phyloP scores from a whole-genome alignment of 2,113 vertebrate species.

The Callionymus lyra region DNA sequence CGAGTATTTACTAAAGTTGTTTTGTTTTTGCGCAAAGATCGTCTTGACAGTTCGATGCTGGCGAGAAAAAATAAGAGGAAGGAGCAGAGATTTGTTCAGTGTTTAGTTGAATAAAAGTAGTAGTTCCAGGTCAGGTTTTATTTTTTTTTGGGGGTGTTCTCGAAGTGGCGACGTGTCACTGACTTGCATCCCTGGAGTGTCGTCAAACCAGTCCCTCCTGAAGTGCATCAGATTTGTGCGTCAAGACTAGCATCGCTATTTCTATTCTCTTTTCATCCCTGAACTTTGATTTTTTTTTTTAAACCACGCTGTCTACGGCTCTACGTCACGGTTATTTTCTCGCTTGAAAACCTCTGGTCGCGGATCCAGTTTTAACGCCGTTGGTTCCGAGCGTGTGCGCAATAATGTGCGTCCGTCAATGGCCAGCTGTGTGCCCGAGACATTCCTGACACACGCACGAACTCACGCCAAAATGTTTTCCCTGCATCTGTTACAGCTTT shows the following conservation, averaged over 20 bases:
- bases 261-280: too few species aligned
- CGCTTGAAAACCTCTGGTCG: too few species aligned
- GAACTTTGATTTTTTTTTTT: too few species aligned
- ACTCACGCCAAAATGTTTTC: slow-evolving; percentile 3
- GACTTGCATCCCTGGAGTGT: neutral
- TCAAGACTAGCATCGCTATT: too few species aligned
- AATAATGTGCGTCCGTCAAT: slow-evolving; percentile 54
- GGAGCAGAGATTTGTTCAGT: too few species aligned
- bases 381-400: slow-evolving; percentile 36
- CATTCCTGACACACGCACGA: slow-evolving; percentile 21
- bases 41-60: too few species aligned
- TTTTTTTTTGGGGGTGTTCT: neutral
- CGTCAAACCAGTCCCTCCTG: neutral
- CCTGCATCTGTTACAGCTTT: neutral
- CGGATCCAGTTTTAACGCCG: too few species aligned
- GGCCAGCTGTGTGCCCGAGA: slow-evolving; percentile 48
- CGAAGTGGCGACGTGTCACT: slow-evolving; percentile 52
- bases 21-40: neutral
- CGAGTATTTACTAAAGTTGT: neutral
- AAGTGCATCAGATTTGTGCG: too few species aligned
- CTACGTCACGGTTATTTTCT: too few species aligned
- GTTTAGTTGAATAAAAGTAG: too few species aligned
- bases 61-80: too few species aligned
- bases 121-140: neutral
- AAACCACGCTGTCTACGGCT: too few species aligned